phyloP scores from a whole-genome alignment of 1,140 invertebrate species.

The Heliconius eleuchia region DNA sequence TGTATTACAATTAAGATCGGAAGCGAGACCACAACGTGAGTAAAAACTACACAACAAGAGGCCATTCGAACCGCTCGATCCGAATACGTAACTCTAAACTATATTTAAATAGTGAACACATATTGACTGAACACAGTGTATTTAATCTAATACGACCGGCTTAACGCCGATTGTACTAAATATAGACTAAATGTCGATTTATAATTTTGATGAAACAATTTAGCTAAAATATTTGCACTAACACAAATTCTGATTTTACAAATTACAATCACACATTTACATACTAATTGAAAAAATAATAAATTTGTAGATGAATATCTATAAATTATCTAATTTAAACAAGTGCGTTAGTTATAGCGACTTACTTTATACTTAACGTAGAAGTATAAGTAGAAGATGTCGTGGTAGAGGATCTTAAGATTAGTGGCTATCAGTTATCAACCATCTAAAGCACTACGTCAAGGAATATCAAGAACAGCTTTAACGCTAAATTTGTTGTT shows the following conservation, averaged over 20 bases:
- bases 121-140: constrained; percentile 71
- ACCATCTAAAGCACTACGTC: constrained; percentile 34
- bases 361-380: constrained; percentile 31
- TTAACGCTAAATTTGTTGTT: constrained; percentile 11
- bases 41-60: constrained; percentile 39
- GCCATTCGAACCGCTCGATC: constrained; percentile 37
- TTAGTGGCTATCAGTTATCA: constrained; percentile 33
- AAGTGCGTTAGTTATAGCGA: constrained; percentile 36
- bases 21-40: constrained; percentile 39
- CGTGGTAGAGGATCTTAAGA: constrained; percentile 33
- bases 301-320: constrained; percentile 63
- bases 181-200: constrained; percentile 54
- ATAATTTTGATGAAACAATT: constrained; percentile 60
- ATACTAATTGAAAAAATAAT: constrained; percentile 55
- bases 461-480: constrained; percentile 28
- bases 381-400: constrained; percentile 34
- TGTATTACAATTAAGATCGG: constrained; percentile 30
- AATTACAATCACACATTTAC: constrained; percentile 47
- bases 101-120: constrained; percentile 70
- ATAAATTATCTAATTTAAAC: constrained; percentile 50
- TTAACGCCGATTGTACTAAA: constrained; percentile 49
- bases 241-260: constrained; percentile 56
- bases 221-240: constrained; percentile 77
- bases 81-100: constrained; percentile 46
- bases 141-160: constrained; percentile 51